Base-by-base conservation (phyloP, 2,888 invertebrate species). In the Drosophila helvetica region DNA sequence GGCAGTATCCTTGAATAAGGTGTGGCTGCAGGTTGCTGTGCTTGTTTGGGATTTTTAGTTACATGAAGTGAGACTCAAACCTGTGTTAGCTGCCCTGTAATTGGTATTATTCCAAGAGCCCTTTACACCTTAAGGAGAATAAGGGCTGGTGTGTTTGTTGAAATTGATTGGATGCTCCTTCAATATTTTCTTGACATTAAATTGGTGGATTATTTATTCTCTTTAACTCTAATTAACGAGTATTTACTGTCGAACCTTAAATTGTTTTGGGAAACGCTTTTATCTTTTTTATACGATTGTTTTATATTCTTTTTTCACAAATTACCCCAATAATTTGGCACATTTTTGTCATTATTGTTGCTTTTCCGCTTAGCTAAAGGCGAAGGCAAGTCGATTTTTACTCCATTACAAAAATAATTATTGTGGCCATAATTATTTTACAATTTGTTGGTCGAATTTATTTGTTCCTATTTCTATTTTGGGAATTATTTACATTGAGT, bases 241-340 rank as follows among this genome's bases (percentile, higher is more conserved):
- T n/a, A n/a, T n/a, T n/a, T n/a, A n/a, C n/a, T n/a, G n/a, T n/a
- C n/a, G n/a, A n/a, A n/a, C n/a, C n/a, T n/a, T n/a, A n/a, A 19
- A 19, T 19, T 19, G 2, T 2, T 19, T 2, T 2, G 3, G 2
- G 19, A 19, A 3, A 19, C n/a, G n/a, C n/a, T 2, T 19, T 19
- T 19, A 2, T 0, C 12, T n/a, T 22, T 50, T 17, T 48, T n/a
- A 22, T 48, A 5, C 22, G 5, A 22, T 50, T 18, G 19, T 4
- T 19, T 3, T 7, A 25, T 25, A 42, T 45, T 57, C 17, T 19
- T 19, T 51, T 22, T 30, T 9, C 38, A 33, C 27, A 86, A 81
- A 84, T 84, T 83, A 84, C 71, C 79, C 53, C 64, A 86, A 86
- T 83, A 74, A 83, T 79, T 84, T 84, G 74, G 68, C 53, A 71